These are phyloP conservation scores for Sander vitreus DNA, from an alignment of 2,113 vertebrate species.

Conservation along the genomic window DNA sequence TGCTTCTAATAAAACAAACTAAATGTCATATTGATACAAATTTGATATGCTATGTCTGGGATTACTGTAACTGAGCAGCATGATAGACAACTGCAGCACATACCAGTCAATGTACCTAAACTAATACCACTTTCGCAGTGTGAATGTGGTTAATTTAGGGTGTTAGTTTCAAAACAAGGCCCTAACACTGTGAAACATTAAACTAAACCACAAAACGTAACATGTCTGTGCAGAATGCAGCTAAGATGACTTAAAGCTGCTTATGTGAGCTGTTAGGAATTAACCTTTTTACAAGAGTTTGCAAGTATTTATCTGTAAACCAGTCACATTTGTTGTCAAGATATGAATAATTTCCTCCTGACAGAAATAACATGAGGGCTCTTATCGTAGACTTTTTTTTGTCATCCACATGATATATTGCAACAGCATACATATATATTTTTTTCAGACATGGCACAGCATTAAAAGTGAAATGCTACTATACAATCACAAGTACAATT, in stretches of 20 bases:
- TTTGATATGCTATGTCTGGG: neutral
- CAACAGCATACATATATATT: neutral
- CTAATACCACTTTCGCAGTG: no score
- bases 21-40: neutral
- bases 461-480: neutral
- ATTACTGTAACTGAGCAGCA: neutral
- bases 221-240: neutral
- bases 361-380: neutral
- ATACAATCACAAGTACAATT: neutral
- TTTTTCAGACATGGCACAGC: neutral
- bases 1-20: no score
- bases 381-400: neutral
- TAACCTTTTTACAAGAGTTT: neutral
- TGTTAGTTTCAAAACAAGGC: neutral
- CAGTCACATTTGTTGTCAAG: neutral
- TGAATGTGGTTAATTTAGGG: neutral
- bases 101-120: no score
- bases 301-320: neutral
- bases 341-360: neutral
- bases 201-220: neutral
- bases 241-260: neutral
- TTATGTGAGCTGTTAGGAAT: neutral
- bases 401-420: neutral
- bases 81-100: neutral
- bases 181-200: neutral